Percentiles rank a stretch among this genome's conserved stretches.
Evolutionary conservation across 1,140 invertebrate species (phyloP).

Genomic region (Popillia japonica): DNA sequence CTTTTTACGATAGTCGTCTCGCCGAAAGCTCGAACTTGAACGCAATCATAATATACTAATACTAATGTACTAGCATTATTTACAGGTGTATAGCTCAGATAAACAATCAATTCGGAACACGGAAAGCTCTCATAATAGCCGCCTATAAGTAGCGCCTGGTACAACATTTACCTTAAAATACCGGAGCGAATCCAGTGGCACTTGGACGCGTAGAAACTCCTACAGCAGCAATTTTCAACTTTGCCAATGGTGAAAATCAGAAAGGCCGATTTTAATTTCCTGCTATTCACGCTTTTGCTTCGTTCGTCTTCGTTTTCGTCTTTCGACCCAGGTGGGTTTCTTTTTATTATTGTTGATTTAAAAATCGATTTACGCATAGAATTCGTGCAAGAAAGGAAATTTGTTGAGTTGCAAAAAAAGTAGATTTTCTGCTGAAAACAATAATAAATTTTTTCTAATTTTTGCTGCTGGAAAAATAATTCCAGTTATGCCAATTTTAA

Average conservation of each 20-base stretch:
- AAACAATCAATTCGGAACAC: slow-evolving; percentile 43
- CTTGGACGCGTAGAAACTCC: slow-evolving; percentile 27
- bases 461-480: no score
- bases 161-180: slow-evolving; percentile 42
- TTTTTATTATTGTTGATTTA: no score
- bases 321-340: no score
- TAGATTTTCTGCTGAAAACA: no score
- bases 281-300: slow-evolving; percentile 1
- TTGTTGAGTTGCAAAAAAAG: no score
- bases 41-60: neutral
- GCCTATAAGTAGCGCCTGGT: slow-evolving; percentile 42
- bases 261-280: neutral
- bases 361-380: no score
- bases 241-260: neutral
- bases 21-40: neutral
- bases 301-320: no score
- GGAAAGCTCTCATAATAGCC: slow-evolving; percentile 36
- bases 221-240: slow-evolving; percentile 29
- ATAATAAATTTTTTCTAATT: no score
- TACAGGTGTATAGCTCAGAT: slow-evolving; percentile 39
- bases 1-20: neutral
- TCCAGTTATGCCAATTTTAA: no score
- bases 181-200: slow-evolving; percentile 22
- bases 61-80: slow-evolving; percentile 6
- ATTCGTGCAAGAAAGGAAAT: no score